phyloP scores from a whole-genome alignment of 2,113 vertebrate genomes.

The Lethenteron reissneri region DNA sequence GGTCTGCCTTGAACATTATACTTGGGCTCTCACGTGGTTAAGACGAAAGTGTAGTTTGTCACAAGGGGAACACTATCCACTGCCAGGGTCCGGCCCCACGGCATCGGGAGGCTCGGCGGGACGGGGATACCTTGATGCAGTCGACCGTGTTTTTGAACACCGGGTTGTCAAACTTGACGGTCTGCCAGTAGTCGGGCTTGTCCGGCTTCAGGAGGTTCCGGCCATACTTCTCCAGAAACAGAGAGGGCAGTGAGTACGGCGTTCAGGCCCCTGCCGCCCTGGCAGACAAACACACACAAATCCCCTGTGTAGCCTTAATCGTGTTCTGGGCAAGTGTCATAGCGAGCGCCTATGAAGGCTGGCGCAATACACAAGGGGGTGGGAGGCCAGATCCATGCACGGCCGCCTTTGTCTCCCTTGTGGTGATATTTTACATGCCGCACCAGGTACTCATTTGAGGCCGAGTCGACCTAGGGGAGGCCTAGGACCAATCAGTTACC shows the following conservation, averaged over 20 bases:
- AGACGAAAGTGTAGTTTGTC: no score
- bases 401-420: slow-evolving; percentile 15
- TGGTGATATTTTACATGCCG: slow-evolving; percentile 12
- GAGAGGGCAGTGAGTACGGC: slow-evolving; percentile 38
- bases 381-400: background rate
- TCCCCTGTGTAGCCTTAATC: no score
- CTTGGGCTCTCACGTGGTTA: no score
- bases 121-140: slow-evolving; percentile 27
- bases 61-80: no score
- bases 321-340: no score
- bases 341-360: slow-evolving; percentile 15
- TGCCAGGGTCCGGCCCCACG: no score
- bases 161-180: slow-evolving; percentile 56
- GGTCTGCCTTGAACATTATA: no score
- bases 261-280: slow-evolving; percentile 18
- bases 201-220: slow-evolving; percentile 37
- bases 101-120: no score
- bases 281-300: background rate
- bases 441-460: no score
- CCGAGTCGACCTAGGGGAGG: no score
- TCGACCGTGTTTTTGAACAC: slow-evolving; percentile 47
- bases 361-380: background rate
- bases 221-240: slow-evolving; percentile 58
- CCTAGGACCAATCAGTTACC: no score
- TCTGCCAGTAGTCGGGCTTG: slow-evolving; percentile 45